Conservation (phyloP, 2,113 vertebrate species). For the Cynoglossus semilaevis region DNA sequence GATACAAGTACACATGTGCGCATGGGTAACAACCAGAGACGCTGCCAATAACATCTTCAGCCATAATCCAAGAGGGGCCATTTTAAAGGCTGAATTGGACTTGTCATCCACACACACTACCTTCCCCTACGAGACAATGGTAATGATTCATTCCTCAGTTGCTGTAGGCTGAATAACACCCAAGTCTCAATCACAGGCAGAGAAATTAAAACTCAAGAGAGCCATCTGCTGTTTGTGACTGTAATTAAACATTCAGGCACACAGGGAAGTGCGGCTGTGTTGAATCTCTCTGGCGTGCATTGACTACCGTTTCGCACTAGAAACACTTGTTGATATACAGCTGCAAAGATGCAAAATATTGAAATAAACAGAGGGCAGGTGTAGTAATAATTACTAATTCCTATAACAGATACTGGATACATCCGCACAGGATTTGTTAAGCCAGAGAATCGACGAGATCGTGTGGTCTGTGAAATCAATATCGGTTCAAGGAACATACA, state of each 20-base stretch:
- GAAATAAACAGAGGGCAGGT: too few relatives aligned
- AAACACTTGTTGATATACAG: conserved; percentile 55
- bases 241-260: conserved; percentile 77
- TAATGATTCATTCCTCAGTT: background rate
- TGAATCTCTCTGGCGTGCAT: background rate
- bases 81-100: background rate
- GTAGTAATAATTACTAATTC: too few relatives aligned
- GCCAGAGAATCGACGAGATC: too few relatives aligned
- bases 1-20: too few relatives aligned
- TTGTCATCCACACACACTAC: background rate
- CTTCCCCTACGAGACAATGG: background rate
- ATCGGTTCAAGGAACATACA: too few relatives aligned
- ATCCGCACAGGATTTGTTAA: too few relatives aligned
- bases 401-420: too few relatives aligned
- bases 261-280: conserved; percentile 8
- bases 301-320: background rate
- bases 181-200: conserved; percentile 39
- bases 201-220: conserved; percentile 91
- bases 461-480: too few relatives aligned
- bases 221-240: conserved; percentile 95
- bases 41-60: background rate
- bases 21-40: too few relatives aligned
- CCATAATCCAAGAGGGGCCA: background rate
- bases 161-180: conserved; percentile 15
- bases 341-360: background rate